Conservation (phyloP, 2,113 vertebrate genomes). For the Nerophis lumbriciformis region DNA sequence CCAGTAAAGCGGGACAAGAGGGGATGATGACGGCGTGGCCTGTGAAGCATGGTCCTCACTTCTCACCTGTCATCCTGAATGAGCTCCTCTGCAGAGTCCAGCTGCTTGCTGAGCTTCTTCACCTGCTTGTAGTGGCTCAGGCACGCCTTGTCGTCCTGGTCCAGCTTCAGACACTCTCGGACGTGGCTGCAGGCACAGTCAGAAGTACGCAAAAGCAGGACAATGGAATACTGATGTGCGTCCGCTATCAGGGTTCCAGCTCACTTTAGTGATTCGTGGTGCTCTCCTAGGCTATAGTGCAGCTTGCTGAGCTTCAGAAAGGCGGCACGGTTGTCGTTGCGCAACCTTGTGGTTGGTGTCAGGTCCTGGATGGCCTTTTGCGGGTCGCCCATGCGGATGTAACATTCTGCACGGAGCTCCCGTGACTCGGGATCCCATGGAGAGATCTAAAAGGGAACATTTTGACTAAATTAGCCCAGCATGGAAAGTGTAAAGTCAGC, state of each 20-base stretch:
- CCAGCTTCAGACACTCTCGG: constrained; percentile 78
- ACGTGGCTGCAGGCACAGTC: constrained; percentile 61
- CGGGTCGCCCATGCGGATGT: constrained; percentile 72
- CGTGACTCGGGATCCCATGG: constrained; percentile 77
- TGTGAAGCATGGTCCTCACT: constrained; percentile 37
- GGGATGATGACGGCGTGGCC: not conserved
- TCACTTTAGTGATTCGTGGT: constrained; percentile 77
- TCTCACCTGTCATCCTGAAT: constrained; percentile 68
- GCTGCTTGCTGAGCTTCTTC: constrained; percentile 79
- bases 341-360: constrained; percentile 70
- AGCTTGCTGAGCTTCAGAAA: constrained; percentile 77
- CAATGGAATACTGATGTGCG: too few species aligned
- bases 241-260: not conserved
- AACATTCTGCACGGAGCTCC: constrained; percentile 77
- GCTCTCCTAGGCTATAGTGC: constrained; percentile 75
- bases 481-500: too few species aligned
- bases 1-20: not conserved
- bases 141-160: constrained; percentile 81
- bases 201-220: too few species aligned
- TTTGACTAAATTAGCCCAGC: not conserved
- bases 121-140: constrained; percentile 80
- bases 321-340: constrained; percentile 78
- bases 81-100: constrained; percentile 75
- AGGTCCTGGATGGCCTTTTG: constrained; percentile 79
- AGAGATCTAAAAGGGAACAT: constrained; percentile 60